Percentiles rank a stretch among this genome's conserved stretches.
These are phyloP conservation scores for Sebastes schlegelii DNA, from an alignment of 2,113 vertebrate species.

Conservation along the genomic window DNA sequence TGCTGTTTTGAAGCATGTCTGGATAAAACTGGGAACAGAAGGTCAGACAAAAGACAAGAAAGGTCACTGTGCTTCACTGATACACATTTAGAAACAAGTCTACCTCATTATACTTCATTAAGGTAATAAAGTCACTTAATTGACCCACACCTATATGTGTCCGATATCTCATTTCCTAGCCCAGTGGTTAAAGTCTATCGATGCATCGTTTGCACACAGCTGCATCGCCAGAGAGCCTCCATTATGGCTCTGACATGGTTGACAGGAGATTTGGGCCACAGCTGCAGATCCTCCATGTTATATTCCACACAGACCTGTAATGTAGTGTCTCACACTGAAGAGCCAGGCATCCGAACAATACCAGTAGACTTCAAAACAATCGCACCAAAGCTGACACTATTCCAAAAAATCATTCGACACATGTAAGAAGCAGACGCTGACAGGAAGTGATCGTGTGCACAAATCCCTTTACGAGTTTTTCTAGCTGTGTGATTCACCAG, in stretches of 20 bases:
- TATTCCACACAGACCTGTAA: background rate
- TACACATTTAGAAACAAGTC: background rate
- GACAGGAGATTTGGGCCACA: background rate
- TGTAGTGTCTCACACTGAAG: background rate
- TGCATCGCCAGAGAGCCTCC: background rate
- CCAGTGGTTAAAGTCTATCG: background rate
- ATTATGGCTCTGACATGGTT: background rate
- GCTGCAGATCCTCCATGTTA: background rate
- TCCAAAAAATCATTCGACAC: background rate
- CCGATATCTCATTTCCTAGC: background rate
- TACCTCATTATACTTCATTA: background rate
- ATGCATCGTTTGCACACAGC: background rate
- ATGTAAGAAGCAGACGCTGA: background rate
- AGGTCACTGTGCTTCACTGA: background rate
- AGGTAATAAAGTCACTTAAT: background rate
- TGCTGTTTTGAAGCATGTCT: background rate
- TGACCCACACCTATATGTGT: background rate
- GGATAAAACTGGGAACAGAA: background rate
- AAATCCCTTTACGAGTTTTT: conserved; percentile 1
- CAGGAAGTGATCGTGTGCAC: background rate
- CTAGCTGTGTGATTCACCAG: background rate
- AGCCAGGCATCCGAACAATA: background rate
- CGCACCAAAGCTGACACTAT: background rate
- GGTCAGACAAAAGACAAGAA: background rate
- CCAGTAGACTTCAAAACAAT: conserved; percentile 8